Percentiles rank a stretch among this genome's conserved stretches.
phyloP scores from a whole-genome alignment of 1,140 invertebrate species.

The Trachymyrmex septentrionalis region DNA sequence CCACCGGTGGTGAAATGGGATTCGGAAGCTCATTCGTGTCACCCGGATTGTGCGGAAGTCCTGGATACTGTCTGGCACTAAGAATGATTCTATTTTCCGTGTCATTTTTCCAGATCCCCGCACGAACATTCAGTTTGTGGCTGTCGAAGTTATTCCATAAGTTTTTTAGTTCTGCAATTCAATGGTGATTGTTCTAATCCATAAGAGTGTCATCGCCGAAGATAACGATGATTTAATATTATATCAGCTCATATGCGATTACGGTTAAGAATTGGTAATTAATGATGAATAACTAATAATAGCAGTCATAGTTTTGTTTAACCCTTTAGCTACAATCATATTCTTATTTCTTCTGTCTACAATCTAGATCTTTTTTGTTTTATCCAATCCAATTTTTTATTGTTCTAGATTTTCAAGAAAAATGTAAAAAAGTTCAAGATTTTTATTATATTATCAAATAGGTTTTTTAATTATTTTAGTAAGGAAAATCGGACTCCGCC shows the following conservation, averaged over 20 bases:
- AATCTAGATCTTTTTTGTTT: too few relatives aligned
- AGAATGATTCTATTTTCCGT: constrained; percentile 1
- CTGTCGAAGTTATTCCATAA: constrained; percentile 78
- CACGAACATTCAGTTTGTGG: constrained; percentile 72
- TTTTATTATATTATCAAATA: too few relatives aligned
- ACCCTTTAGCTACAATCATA: too few relatives aligned
- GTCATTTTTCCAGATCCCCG: constrained; percentile 37
- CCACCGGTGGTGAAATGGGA: constrained; percentile 51
- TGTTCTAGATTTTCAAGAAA: too few relatives aligned
- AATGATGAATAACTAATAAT: not conserved
- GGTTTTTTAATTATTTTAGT: too few relatives aligned
- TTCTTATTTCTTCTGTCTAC: too few relatives aligned
- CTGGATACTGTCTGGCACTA: constrained; percentile 62
- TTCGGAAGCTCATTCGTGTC: constrained; percentile 66
- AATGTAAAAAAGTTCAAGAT: too few relatives aligned
- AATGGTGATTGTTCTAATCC: not conserved
- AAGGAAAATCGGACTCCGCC: too few relatives aligned
- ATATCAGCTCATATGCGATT: not conserved
- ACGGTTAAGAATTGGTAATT: not conserved
- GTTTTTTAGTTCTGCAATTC: constrained; percentile 70
- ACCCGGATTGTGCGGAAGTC: constrained; percentile 38
- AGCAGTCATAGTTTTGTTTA: not conserved
- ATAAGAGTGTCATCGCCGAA: not conserved
- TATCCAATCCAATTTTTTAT: too few relatives aligned
- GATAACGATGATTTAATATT: not conserved